Conservation (phyloP, 2,113 vertebrate genomes). For the Neogale vison region DNA sequence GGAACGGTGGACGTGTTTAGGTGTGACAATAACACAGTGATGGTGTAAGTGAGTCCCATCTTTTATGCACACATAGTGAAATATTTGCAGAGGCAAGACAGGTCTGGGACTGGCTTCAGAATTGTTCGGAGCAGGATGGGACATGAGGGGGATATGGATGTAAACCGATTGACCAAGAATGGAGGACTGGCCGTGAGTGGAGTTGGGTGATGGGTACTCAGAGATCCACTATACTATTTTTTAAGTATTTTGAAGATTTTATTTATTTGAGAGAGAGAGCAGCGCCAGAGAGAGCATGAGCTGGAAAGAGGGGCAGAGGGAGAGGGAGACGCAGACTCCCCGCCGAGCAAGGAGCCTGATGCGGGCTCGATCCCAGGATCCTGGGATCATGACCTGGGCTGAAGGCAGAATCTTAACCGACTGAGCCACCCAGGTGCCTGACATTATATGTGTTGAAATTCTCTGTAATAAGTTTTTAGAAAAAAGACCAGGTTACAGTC, state of each 20-base stretch:
- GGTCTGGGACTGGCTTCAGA: not conserved
- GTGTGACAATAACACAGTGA: no score
- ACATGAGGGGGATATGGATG: not conserved
- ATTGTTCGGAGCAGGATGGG: not conserved
- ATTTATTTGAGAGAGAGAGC: no score
- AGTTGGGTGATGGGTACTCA: not conserved
- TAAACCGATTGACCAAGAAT: not conserved
- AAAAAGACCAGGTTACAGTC: not conserved
- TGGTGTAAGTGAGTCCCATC: not conserved
- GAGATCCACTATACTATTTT: not conserved
- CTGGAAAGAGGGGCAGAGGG: no score
- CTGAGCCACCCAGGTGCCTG: no score
- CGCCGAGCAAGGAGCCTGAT: no score
- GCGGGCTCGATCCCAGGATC: no score
- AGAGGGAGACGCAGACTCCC: no score
- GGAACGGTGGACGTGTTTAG: not conserved
- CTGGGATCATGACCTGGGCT: no score
- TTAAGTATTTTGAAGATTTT: no score
- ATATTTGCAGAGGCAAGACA: not conserved
- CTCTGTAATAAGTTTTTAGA: not conserved
- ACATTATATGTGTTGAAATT: not conserved
- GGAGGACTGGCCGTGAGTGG: not conserved
- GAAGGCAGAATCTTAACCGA: no score
- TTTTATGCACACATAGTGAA: not conserved
- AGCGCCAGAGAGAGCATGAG: no score